A percentile compares a stretch with the other conserved stretches of the same genome.
Evolutionary conservation across 2,797 vertebrate genomes (phyloP).

Genomic region (Paguma larvata): DNA sequence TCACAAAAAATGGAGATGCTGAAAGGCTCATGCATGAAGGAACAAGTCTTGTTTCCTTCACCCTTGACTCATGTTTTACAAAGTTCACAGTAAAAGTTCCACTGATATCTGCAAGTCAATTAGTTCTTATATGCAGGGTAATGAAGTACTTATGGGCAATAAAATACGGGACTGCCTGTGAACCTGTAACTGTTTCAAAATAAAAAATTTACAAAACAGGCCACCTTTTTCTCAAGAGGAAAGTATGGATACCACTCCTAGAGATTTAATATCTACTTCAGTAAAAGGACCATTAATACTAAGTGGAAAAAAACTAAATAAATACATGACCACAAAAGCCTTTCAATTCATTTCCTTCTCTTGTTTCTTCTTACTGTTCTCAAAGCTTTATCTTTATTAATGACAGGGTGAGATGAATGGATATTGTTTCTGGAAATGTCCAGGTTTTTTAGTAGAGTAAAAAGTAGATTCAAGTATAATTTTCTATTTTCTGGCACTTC

Average conservation of each 20-base stretch:
- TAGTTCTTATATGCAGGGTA: not conserved
- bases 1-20: not conserved
- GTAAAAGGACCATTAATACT: not conserved
- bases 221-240: not conserved
- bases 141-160: not conserved
- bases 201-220: not conserved
- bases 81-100: not conserved
- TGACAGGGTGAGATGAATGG: not conserved
- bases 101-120: not conserved
- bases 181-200: not conserved
- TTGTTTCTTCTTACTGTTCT: not conserved
- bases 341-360: not conserved
- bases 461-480: not conserved
- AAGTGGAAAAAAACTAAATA: not conserved
- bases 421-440: not conserved
- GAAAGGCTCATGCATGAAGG: not conserved
- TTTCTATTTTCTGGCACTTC: slow-evolving; percentile 6
- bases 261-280: not conserved
- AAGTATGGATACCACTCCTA: not conserved
- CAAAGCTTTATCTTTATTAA: not conserved
- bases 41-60: not conserved
- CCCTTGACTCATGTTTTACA: not conserved
- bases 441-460: not conserved
- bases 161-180: not conserved
- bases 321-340: not conserved